A percentile compares a stretch with the other conserved stretches of the same genome.
Evolutionary conservation across 1,140 invertebrate genomes (phyloP).

Genomic region (Ceratina japonica): DNA sequence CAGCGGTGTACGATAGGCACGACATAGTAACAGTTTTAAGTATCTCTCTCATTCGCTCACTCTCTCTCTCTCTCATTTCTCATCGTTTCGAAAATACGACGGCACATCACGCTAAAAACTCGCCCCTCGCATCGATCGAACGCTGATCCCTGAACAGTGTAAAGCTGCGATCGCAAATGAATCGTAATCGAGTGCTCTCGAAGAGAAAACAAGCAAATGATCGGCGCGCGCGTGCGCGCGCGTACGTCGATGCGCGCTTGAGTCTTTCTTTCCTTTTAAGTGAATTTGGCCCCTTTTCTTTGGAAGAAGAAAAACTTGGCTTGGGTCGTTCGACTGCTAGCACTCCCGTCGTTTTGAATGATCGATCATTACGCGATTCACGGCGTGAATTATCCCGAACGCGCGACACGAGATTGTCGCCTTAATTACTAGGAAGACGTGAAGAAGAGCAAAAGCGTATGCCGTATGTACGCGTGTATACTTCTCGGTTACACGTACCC

Average conservation of each 20-base stretch:
- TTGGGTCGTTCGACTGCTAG: constrained; percentile 49
- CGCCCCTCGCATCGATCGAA: constrained; percentile 13
- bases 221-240: background rate
- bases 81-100: constrained; percentile 29
- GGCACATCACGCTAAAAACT: constrained; percentile 27
- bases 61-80: background rate
- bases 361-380: background rate
- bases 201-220: constrained; percentile 13
- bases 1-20: constrained; percentile 53
- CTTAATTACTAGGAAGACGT: constrained; percentile 38
- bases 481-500: constrained; percentile 12
- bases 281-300: constrained; percentile 64
- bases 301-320: constrained; percentile 63
- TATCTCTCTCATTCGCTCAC: constrained; percentile 6
- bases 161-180: constrained; percentile 50
- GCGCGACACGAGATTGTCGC: background rate
- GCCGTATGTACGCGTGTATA: constrained; percentile 26
- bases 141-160: constrained; percentile 46
- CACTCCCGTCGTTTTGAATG: constrained; percentile 33
- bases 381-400: background rate
- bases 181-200: constrained; percentile 26
- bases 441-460: constrained; percentile 45
- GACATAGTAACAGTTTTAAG: constrained; percentile 53
- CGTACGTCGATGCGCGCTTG: constrained; percentile 7
- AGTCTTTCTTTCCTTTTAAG: background rate